Evolutionary conservation across 92 coral and sea anemone species (phyloP), one percentile per base, ranked within the genome.

Genomic region (Epizoanthus rinbou): DNA sequence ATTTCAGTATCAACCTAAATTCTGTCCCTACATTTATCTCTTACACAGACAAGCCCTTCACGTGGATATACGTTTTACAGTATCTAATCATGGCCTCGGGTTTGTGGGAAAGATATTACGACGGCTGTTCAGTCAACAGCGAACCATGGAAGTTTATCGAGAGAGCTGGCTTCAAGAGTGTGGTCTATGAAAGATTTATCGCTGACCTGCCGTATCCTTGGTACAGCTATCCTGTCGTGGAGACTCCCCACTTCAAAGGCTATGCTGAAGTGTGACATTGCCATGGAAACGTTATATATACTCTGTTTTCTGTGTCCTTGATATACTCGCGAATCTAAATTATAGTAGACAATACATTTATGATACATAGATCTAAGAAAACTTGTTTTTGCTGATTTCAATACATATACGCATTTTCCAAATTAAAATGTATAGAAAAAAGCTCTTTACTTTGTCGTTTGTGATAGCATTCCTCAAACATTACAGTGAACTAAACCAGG

Each of bases 11-110:
- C 54, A 13, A 50, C 8, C 15, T 50, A 50, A 50, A 10, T 10
- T 50, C 54, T 13, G 54, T 50, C 54, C 15, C 54, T 50, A 0
- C 6, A 50, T 50, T 50, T 50, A 2, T 11, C 16, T 10, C 54
- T 50, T 50, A 57, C 68, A 58, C 81, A 75, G 81, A 18, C 81
- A 33, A 58, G 25, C 66, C 81, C 8, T 75, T 35, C 81, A 75
- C 81, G 31, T 75, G 81, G 81, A 57, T 75, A 75, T 75, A 75
- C 39, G 5, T 75, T 4, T 50, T 75, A 33, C 81, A 75, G 62
- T 75, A 57, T 31, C 54, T 75, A 13, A 67, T 75, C 5, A 75
- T 75, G 81, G 81, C 81, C 17, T 17, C 68, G 8, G 81, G 81
- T 3, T 65, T 75, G 7, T 75, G 81, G 81, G 81, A 75, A 33